Percentiles rank a stretch among this genome's conserved stretches.
These are phyloP conservation scores for Lepilemur ruficaudatus DNA, from an alignment of 2,797 vertebrate genomes.

Conservation along the genomic window DNA sequence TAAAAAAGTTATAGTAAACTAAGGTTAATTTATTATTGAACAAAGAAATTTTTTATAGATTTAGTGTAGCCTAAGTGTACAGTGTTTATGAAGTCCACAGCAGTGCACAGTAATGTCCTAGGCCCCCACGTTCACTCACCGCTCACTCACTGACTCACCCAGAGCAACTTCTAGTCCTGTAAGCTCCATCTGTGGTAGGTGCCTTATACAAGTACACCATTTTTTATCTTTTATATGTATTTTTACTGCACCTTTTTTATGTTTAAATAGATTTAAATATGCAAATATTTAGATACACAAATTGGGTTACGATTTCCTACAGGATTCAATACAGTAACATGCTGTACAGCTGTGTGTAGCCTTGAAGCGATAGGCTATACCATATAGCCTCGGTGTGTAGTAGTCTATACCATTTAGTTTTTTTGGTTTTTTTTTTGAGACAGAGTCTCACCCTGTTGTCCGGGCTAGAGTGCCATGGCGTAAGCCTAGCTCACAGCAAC, in stretches of 20 bases:
- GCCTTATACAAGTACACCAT: background rate
- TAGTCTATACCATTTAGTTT: background rate
- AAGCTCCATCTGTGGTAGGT: background rate
- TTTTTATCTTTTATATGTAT: background rate
- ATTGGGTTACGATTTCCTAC: background rate
- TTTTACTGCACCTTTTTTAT: background rate
- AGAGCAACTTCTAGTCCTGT: background rate
- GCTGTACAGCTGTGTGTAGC: too few species aligned
- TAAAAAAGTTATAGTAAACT: background rate
- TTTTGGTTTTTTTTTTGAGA: too few species aligned
- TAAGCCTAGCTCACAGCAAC: too few species aligned
- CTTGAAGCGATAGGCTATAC: too few species aligned
- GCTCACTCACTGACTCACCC: background rate
- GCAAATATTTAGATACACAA: background rate
- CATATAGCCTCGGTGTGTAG: background rate
- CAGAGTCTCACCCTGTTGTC: too few species aligned
- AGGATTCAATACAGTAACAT: background rate
- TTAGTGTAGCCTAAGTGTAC: background rate
- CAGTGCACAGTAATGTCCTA: background rate
- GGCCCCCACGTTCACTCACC: background rate
- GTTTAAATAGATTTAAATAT: background rate
- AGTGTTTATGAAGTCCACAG: background rate
- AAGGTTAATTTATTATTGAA: background rate
- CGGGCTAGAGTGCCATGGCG: too few species aligned
- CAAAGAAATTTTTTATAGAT: background rate